A percentile compares a stretch with the other conserved stretches of the same genome.
Conservation (phyloP, 35 echinoderm and acorn worm species). For the Amphiura filiformis region DNA sequence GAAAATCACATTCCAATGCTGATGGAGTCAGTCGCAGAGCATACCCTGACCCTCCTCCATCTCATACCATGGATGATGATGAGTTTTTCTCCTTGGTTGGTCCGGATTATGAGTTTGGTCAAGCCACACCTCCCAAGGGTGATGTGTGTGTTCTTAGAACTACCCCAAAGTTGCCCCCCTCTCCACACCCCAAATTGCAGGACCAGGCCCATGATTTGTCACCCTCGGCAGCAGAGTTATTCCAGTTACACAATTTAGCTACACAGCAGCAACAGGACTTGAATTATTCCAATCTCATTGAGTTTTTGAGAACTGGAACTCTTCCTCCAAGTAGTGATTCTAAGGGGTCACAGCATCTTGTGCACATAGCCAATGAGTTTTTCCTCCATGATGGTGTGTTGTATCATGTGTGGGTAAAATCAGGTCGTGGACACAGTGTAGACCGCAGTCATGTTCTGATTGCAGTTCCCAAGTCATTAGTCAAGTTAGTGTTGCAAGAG, state of each 20-base stretch:
- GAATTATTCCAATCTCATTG: conserved; percentile 13
- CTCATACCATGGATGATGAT: conserved; percentile 23
- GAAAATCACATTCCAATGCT: conserved; percentile 26
- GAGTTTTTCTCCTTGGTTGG: conserved; percentile 20
- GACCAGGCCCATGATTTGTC: neutral
- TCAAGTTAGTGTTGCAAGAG: conserved; percentile 8
- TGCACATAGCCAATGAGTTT: conserved; percentile 17
- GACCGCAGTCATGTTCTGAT: conserved; percentile 39
- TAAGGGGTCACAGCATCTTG: neutral
- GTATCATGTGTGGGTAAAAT: conserved; percentile 45
- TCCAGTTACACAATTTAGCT: neutral
- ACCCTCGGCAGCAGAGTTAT: neutral
- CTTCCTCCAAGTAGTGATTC: neutral
- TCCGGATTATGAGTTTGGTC: conserved; percentile 11
- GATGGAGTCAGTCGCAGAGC: conserved; percentile 36
- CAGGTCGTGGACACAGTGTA: conserved; percentile 21
- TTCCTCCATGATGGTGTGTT: conserved; percentile 35
- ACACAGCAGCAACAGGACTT: neutral
- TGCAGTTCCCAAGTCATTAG: conserved; percentile 13
- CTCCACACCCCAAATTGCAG: neutral
- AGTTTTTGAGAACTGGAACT: neutral
- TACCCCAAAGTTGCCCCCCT: neutral
- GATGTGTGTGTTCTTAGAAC: neutral
- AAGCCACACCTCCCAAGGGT: neutral
- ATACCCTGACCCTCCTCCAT: conserved; percentile 1